Evolutionary conservation across 92 coral and sea anemone genomes (phyloP).

Genomic region (Blastomussa wellsi): DNA sequence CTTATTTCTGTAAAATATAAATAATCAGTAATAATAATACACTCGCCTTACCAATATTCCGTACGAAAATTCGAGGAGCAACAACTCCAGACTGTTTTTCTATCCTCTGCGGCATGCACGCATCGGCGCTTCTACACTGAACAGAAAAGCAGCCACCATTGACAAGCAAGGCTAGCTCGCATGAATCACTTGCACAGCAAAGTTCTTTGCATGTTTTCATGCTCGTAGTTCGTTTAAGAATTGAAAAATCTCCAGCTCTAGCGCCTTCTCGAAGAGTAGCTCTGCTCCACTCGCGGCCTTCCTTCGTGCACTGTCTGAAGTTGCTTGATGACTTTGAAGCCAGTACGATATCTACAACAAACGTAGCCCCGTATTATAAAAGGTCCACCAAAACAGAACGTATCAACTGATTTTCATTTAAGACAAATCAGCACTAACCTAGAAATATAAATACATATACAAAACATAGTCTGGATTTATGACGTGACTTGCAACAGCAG

Average conservation of each 20-base stretch:
- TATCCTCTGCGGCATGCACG: constrained; percentile 71
- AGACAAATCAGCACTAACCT: constrained; percentile 24
- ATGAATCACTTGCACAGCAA: constrained; percentile 68
- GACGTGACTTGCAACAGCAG: neutral
- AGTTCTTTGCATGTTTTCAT: constrained; percentile 71
- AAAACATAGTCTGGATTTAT: neutral
- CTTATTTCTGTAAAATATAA: neutral
- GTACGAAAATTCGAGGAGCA: constrained; percentile 54
- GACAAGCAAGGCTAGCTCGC: constrained; percentile 70
- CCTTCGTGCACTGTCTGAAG: constrained; percentile 44
- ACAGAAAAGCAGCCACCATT: constrained; percentile 85
- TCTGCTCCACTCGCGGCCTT: constrained; percentile 49
- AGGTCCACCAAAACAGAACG: neutral
- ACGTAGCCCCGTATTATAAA: neutral
- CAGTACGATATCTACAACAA: constrained; percentile 20
- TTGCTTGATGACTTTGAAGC: constrained; percentile 32
- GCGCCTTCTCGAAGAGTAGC: constrained; percentile 73
- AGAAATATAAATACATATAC: constrained; percentile 25
- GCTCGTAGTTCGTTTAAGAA: constrained; percentile 54
- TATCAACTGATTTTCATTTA: neutral
- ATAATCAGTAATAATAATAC: neutral
- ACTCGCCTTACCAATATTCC: constrained; percentile 45
- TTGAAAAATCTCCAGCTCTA: constrained; percentile 76
- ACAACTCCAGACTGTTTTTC: constrained; percentile 18
- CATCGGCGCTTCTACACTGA: constrained; percentile 69